Evolutionary conservation across 2,113 vertebrate species (phyloP), one percentile per base, ranked within the genome.

Genomic region (Anguilla japonica): DNA sequence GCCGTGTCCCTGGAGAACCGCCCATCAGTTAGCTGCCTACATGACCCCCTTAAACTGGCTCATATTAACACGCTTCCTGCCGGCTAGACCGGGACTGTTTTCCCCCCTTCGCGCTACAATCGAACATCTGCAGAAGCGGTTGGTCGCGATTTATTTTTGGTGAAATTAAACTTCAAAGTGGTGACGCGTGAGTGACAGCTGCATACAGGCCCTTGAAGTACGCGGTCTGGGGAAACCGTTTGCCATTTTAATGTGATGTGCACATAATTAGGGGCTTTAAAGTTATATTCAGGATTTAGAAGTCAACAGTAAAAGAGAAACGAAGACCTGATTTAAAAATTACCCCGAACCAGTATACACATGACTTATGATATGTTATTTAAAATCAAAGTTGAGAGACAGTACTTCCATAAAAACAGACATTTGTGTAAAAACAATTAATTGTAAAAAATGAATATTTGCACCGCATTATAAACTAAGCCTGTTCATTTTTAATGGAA

Each of bases 101-200:
- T 79, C 50, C 84, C 78, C 46, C 56, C 60, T 26, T 29, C 40
- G 0, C 50, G 3, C 26, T 84, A 82, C 87, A 26, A 15, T 80
- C 60, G 16, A 84, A 88, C 91, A 91, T 92, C 90, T 92, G 91
- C 82, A 79, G 81, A 89, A 88, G 84, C 84, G 26, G 9, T 89
- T 79, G 60, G 26, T 1, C 79, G 40, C 81, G 82, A 85, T 81
- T 87, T 80, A 80, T 79, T 89, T 34, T 41, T 57, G 20, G 85
- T 83, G 85, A 84, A 87, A 82, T 67, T 67, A 50, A 40, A 85
- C 43, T 88, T 88, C 79, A 88, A 87, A 88, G 88, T 15, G 13
- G 13, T 20, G 83, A 71, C 57, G 16, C 80, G 78, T 26, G 75
- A 29, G 4, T 46, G 78, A 57, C 3, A 20, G 79, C 18, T 29